Conservation (phyloP, 2,113 vertebrate species). For the Thryonomys swinderianus region DNA sequence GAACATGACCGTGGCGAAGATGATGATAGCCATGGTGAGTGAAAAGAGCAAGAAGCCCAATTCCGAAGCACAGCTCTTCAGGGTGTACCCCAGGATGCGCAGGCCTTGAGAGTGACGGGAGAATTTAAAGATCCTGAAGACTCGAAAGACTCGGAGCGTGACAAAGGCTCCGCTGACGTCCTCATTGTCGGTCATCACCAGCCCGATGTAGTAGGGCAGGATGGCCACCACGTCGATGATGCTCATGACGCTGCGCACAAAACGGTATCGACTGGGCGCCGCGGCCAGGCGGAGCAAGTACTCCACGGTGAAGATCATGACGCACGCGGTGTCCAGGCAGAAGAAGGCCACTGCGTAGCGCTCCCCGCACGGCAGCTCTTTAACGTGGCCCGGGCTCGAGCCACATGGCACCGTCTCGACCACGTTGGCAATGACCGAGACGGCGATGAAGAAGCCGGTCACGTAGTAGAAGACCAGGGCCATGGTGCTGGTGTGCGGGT, state of each 20-base stretch:
- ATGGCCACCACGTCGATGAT: conserved; percentile 99
- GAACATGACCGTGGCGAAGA: conserved; percentile 99
- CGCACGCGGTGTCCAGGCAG: conserved; percentile 98
- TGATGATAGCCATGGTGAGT: conserved; percentile 99
- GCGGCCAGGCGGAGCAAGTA: conserved; percentile 95
- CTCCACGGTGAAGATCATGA: conserved; percentile 98
- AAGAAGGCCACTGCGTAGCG: conserved; percentile 97
- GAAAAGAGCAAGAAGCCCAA: conserved; percentile 99
- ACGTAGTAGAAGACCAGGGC: conserved; percentile 99
- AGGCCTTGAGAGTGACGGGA: conserved; percentile 98
- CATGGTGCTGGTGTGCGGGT: conserved; percentile 97
- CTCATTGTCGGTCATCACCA: conserved; percentile 98
- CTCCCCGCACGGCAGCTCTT: conserved; percentile 94
- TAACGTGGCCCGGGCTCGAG: conserved; percentile 84
- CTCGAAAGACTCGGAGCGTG: conserved; percentile 96
- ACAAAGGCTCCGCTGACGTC: conserved; percentile 99
- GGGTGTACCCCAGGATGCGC: conserved; percentile 96
- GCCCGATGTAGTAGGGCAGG: conserved; percentile 97
- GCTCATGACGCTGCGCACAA: conserved; percentile 97
- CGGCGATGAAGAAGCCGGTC: conserved; percentile 98
- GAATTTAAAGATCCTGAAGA: conserved; percentile 99
- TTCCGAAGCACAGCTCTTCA: conserved; percentile 98
- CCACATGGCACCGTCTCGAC: conserved; percentile 97
- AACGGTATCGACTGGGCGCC: conserved; percentile 95
- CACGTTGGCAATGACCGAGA: conserved; percentile 97